phyloP scores from a whole-genome alignment of 1,140 invertebrate genomes.

The Calliphora vicina region DNA sequence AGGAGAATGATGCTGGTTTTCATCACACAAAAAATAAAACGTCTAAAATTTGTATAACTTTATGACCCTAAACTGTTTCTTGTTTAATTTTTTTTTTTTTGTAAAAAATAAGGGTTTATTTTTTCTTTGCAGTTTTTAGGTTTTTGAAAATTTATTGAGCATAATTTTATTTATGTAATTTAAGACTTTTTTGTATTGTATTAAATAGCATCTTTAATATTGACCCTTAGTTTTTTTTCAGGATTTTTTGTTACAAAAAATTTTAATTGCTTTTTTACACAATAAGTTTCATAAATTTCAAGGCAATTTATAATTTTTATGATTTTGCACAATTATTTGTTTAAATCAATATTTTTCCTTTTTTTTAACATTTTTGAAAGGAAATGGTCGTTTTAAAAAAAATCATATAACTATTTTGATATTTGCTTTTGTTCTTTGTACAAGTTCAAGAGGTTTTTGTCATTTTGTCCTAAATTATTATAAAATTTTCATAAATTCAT shows the following conservation, averaged over 20 bases:
- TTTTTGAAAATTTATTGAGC: background rate
- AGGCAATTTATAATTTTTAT: background rate
- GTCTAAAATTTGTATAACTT: constrained; percentile 2
- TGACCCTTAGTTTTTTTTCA: background rate
- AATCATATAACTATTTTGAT: no score
- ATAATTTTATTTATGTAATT: background rate
- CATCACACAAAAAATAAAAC: background rate
- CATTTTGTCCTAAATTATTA: no score
- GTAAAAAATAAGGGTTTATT: background rate
- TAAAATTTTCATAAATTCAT: no score
- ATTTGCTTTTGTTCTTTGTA: no score
- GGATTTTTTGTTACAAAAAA: background rate
- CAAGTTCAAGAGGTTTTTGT: no score
- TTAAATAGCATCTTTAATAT: background rate
- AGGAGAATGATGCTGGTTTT: background rate
- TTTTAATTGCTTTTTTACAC: background rate
- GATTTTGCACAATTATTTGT: background rate
- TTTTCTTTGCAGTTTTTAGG: background rate
- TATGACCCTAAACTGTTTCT: background rate
- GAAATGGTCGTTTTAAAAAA: no score
- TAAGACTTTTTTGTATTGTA: background rate
- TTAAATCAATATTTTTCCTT: no score
- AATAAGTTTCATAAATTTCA: background rate
- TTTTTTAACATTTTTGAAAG: no score
- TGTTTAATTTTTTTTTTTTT: background rate